Base-by-base conservation (phyloP, 2,888 invertebrate genomes). In the Lasioglossum pauxillum region DNA sequence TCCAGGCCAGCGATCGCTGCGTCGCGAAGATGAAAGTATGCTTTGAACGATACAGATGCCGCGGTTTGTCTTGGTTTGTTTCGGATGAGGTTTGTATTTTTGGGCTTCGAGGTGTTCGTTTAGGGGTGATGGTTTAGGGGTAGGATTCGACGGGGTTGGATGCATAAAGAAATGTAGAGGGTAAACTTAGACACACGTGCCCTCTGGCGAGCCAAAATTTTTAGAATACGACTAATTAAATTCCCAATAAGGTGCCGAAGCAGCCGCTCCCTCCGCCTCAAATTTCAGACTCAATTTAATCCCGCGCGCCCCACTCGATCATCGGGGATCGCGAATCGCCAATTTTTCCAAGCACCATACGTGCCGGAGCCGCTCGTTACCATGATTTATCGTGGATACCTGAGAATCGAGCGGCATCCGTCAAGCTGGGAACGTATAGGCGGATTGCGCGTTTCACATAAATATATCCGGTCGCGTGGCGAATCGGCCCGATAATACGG, bases 401-500 rank as follows among this genome's bases (percentile, higher is more conserved):
- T 16, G 60, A 72, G 27, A 72, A 49, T 81, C 60, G 53, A 44
- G 27, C 35, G 41, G 49, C 72, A 73, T 57, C 73, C 73, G 35
- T 79, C 79, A 44, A 75, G 27, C 38, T 0, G 27, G 41, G 8
- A 5, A 16, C 46, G 5, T 16, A 46, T 46, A n/a, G 16, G 41
- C n/a, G 23, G 35, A 16, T 31, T 31, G 19, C 7, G 31, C 76
- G 64, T 35, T 12, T 49, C 57, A 31, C 23, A 85, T 78, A 74
- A 57, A 82, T 83, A 88, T 79, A 78, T 75, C 23, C 31, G 16
- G 78, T 81, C 76, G 60, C 46, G 78, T 72, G 80, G 75, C 77
- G 75, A 84, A 78, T 84, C 64, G 72, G 57, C 1, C 49, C 76
- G 86, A 82, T 82, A 82, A 75, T 82, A 76, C 69, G 57, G 31